phyloP scores from a whole-genome alignment of 2,113 vertebrate genomes.

The Pomatorhinus ruficollis region DNA sequence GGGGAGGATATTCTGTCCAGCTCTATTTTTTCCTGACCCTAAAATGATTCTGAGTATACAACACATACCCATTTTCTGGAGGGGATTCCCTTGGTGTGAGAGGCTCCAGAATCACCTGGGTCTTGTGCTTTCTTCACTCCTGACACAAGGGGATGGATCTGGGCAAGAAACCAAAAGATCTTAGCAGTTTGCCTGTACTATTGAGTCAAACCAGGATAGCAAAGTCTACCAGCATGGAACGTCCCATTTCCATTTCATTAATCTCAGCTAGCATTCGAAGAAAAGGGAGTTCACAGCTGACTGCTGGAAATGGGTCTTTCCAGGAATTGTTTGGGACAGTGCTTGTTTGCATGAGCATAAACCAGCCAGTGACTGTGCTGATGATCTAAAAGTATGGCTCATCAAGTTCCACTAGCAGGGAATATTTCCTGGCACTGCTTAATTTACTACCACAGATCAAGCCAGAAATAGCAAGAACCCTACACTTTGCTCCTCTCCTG shows the following conservation, averaged over 20 bases:
- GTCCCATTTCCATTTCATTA: neutral
- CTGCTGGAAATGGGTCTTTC: neutral
- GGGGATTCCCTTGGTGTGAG: neutral
- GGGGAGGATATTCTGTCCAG: neutral
- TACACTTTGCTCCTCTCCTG: neutral
- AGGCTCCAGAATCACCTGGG: neutral
- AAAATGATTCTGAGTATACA: neutral
- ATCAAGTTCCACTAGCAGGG: neutral
- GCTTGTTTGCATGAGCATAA: neutral
- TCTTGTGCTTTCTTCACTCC: neutral
- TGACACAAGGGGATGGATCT: neutral
- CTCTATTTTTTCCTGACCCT: neutral
- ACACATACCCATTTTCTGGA: rapidly evolving
- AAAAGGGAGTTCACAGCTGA: neutral
- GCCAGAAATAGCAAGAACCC: neutral
- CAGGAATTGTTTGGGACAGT: neutral
- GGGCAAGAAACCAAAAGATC: neutral
- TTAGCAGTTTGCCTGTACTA: neutral
- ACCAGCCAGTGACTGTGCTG: neutral
- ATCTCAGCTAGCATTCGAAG: neutral
- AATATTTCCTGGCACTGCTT: neutral
- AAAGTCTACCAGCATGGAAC: neutral
- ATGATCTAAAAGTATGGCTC: neutral
- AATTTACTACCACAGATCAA: neutral
- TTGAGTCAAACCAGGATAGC: neutral